Conservation (phyloP, 2,888 invertebrate genomes). For the Stenodera caucasica region DNA sequence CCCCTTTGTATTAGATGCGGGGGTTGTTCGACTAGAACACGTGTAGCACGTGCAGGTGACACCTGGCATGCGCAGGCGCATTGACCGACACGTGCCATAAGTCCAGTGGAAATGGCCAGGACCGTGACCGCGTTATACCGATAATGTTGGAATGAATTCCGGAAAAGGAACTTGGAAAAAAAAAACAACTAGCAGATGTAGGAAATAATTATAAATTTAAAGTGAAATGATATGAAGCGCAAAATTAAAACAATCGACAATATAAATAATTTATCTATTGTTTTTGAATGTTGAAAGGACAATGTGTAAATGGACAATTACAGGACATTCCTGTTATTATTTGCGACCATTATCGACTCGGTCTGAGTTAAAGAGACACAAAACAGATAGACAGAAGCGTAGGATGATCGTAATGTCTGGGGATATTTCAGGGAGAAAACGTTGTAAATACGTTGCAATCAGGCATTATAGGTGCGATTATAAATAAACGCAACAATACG, state of each 20-base stretch:
- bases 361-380: background rate
- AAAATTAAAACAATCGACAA: background rate
- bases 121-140: conserved; percentile 13
- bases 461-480: conserved; percentile 13
- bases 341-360: background rate
- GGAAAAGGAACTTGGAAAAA: conserved; percentile 1
- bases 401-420: conserved; percentile 8
- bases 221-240: background rate
- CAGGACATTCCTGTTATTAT: conserved; percentile 6
- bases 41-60: conserved; percentile 37
- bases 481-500: conserved; percentile 12
- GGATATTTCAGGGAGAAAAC: conserved; percentile 12
- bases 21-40: conserved; percentile 34
- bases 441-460: conserved; percentile 7
- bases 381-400: conserved; percentile 5
- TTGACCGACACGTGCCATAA: conserved; percentile 20
- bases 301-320: conserved; percentile 5
- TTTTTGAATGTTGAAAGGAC: background rate
- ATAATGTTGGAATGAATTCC: conserved; percentile 7
- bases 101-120: background rate
- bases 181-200: background rate
- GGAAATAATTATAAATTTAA: background rate
- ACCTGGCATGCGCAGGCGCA: conserved; percentile 41
- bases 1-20: conserved; percentile 10
- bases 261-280: background rate